Evolutionary conservation across 2,888 invertebrate genomes (phyloP).

Genomic region (Prosapia bicincta): DNA sequence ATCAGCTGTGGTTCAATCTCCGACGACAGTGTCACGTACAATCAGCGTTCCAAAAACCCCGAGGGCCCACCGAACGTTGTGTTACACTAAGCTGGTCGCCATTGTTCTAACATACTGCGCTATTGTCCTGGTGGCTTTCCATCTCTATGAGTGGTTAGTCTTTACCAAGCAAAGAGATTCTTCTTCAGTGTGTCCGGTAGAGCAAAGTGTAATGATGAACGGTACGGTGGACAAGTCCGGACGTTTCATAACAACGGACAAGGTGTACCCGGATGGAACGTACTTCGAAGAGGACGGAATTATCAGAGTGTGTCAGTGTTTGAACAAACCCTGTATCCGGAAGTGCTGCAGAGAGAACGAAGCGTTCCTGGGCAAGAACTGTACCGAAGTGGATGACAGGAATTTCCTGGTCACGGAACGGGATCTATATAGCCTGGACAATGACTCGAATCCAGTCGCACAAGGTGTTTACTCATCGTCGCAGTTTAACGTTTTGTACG

Average conservation of each 20-base stretch:
- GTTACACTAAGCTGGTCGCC: background rate
- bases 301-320: constrained; percentile 9
- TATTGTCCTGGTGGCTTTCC: background rate
- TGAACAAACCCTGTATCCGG: constrained; percentile 7
- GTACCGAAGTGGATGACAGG: background rate
- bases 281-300: constrained; percentile 8
- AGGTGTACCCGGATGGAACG: background rate
- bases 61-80: too few species aligned
- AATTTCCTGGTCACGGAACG: too few species aligned
- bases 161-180: background rate
- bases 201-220: background rate
- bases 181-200: too few species aligned
- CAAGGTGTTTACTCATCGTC: too few species aligned
- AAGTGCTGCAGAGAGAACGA: constrained; percentile 1
- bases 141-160: background rate
- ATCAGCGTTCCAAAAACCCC: background rate
- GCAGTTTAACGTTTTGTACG: too few species aligned
- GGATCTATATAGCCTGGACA: too few species aligned
- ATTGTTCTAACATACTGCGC: too few species aligned
- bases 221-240: background rate
- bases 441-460: too few species aligned
- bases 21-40: background rate
- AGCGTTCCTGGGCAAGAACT: background rate
- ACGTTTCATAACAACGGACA: background rate
- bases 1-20: background rate